phyloP scores from a whole-genome alignment of 2,888 invertebrate genomes.

The Orthosia incerta region DNA sequence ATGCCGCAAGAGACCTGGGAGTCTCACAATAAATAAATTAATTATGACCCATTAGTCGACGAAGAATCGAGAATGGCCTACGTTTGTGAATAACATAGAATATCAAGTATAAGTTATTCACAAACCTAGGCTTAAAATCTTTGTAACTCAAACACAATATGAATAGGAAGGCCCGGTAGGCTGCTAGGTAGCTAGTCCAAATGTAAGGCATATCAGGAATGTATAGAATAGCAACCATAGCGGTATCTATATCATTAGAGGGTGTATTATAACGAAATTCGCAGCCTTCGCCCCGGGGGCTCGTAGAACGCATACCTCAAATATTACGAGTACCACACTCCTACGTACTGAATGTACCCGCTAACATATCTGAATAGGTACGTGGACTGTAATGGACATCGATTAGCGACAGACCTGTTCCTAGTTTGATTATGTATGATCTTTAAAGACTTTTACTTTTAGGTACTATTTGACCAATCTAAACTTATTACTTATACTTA shows the following conservation, averaged over 20 bases:
- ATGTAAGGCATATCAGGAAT: slow-evolving; percentile 3
- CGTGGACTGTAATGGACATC: not conserved
- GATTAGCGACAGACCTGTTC: not conserved
- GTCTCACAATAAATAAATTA: not conserved
- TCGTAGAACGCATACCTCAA: slow-evolving; percentile 41
- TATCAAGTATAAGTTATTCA: not conserved
- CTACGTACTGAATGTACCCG: not conserved
- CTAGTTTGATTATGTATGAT: not conserved
- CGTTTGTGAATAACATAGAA: no score
- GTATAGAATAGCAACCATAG: not conserved
- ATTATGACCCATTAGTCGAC: not conserved
- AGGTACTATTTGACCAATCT: no score
- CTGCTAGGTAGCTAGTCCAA: not conserved
- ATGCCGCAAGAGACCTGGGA: not conserved
- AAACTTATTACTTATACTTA: no score
- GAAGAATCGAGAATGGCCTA: no score
- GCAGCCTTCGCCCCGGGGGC: slow-evolving; percentile 27
- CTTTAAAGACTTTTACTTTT: not conserved
- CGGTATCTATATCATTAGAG: slow-evolving; percentile 33
- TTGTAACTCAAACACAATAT: not conserved
- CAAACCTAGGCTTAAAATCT: not conserved
- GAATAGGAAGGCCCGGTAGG: not conserved
- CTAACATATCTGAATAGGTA: no score
- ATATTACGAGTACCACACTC: slow-evolving; percentile 18
- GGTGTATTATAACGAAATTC: slow-evolving; percentile 20